Conservation (phyloP, 2,113 vertebrate genomes). For the Ahaetulla prasina region DNA sequence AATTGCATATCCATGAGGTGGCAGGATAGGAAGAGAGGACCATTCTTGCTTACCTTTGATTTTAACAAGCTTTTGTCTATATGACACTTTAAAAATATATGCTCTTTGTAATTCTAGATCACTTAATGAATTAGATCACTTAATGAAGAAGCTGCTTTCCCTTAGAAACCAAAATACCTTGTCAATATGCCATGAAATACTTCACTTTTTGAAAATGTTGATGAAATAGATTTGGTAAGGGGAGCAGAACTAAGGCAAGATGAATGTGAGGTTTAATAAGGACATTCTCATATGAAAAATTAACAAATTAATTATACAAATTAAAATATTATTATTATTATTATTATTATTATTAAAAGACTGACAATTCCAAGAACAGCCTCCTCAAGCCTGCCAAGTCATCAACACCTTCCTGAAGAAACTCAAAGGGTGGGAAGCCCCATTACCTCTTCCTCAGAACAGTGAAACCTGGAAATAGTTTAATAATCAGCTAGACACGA, state of each 20-base stretch:
- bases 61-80: conserved; percentile 3
- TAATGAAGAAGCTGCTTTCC: conserved; percentile 11
- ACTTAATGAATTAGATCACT: background rate
- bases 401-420: background rate
- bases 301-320: no score
- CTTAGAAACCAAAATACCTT: conserved; percentile 9
- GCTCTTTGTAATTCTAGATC: rapidly evolving
- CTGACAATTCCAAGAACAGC: background rate
- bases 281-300: background rate
- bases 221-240: conserved; percentile 25
- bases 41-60: background rate
- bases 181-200: background rate
- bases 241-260: background rate
- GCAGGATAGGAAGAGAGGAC: conserved; percentile 12
- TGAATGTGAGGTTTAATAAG: background rate
- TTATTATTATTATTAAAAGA: no score
- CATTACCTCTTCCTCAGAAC: background rate
- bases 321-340: no score
- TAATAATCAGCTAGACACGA: background rate
- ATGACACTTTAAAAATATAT: background rate
- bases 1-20: conserved; percentile 10
- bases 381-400: background rate
- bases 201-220: conserved; percentile 42
- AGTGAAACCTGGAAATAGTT: background rate
- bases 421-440: background rate